phyloP scores from a whole-genome alignment of 37 sponge, comb jelly and placozoan genomes.

The Tethya wilhelma region DNA sequence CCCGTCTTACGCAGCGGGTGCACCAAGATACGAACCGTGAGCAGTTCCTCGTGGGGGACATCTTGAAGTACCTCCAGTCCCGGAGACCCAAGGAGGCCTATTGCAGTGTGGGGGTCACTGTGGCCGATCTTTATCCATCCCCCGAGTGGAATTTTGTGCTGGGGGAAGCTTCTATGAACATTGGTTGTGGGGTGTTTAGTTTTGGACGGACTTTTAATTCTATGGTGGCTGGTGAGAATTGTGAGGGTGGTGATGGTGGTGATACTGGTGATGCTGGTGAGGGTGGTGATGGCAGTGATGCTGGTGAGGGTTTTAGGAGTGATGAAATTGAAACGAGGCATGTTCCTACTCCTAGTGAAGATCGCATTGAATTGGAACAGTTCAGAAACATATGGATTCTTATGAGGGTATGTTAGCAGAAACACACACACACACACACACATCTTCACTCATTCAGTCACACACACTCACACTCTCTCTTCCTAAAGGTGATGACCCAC shows the following conservation, averaged over 20 bases:
- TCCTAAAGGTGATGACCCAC: conserved; percentile 84
- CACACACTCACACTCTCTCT: not conserved
- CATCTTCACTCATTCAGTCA: not conserved
- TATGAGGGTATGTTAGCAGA: conserved; percentile 39
- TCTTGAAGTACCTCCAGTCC: conserved; percentile 30
- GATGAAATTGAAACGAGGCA: not conserved
- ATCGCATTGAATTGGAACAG: conserved; percentile 10
- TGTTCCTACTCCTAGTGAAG: not conserved
- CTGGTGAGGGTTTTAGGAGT: not conserved
- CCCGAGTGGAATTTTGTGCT: conserved; percentile 91
- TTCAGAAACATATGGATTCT: conserved; percentile 53
- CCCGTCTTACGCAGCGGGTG: conserved; percentile 41
- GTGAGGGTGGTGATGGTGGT: not conserved
- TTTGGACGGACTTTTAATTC: conserved; percentile 75
- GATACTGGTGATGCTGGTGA: not conserved
- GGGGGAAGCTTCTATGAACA: conserved; percentile 75
- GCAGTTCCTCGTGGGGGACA: conserved; percentile 60
- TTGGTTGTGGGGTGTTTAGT: conserved; percentile 79
- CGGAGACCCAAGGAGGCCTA: conserved; percentile 30
- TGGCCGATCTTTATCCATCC: conserved; percentile 85
- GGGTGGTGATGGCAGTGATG: not conserved
- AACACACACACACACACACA: not conserved
- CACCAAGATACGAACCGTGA: conserved; percentile 52
- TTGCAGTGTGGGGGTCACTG: conserved; percentile 68
- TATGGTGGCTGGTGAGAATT: not conserved